A percentile compares a stretch with the other conserved stretches of the same genome.
Conservation (phyloP, 2,113 vertebrate genomes). For the Macquaria ambigua region DNA sequence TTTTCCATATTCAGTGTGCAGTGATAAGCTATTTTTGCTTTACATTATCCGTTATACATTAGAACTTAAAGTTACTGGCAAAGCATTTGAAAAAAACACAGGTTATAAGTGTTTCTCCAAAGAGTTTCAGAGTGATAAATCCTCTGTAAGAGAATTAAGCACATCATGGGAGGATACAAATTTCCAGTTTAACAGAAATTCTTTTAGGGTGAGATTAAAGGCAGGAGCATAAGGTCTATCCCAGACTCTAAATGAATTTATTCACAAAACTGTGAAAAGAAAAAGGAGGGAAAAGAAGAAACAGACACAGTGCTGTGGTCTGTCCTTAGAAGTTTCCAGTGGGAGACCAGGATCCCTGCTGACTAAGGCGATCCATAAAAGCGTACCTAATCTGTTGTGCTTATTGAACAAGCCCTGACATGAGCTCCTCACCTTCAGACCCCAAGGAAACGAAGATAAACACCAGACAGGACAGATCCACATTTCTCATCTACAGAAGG, state of each 20-base stretch:
- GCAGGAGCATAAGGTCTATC: no score
- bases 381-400: conserved; percentile 7
- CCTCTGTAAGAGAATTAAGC: background rate
- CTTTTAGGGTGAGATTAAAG: background rate
- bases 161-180: background rate
- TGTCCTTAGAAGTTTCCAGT: background rate
- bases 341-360: background rate
- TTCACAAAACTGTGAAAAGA: background rate
- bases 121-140: background rate
- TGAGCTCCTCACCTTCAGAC: background rate
- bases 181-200: background rate
- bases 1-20: background rate
- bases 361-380: background rate
- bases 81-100: background rate
- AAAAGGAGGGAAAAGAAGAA: background rate
- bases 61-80: background rate
- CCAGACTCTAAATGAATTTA: background rate
- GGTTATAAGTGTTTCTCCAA: background rate
- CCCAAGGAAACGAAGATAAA: conserved; percentile 31
- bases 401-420: conserved; percentile 47
- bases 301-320: background rate
- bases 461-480: conserved; percentile 2
- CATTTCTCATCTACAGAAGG: background rate
- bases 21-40: background rate
- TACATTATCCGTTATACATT: background rate